Evolutionary conservation across 2,888 invertebrate species (phyloP), one percentile per base, ranked within the genome.

Genomic region (Nematopogon swammerdamellus): DNA sequence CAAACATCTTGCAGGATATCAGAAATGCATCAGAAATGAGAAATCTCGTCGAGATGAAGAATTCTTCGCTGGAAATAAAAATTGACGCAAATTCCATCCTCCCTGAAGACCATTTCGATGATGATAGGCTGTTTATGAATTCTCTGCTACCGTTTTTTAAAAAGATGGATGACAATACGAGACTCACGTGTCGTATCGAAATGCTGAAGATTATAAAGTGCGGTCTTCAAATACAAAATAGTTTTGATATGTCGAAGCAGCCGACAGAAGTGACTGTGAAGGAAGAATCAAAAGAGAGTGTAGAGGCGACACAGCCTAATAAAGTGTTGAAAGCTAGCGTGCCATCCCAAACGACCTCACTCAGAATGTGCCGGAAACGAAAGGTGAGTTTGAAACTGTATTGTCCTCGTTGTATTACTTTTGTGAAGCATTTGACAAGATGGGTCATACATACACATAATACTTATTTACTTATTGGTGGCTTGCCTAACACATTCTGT

Each of bases 151-250:
- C 77, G 0, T 53, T 75, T 3, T 77, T 79, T 44, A 76, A 74
- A 55, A 77, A 76, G 52, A 79, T 77, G 77, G 67, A 69, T 29
- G 77, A 79, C 25, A 76, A 76, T 16, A 79, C 77, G 0, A 60
- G 76, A 50, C 57, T 77, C 0, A 45, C 73, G 0, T 79, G 77
- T 47, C 59, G 77, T 1, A 77, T 77, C 11, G 76, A 77, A 50
- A 71, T 77, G 0, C 47, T 79, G 10, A 77, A 77, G 53, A 75
- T 75, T 2, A 76, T 77, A 2, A 63, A 51, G 44, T 71, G 68
- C 50, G 77, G 75, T 0, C 48, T 77, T 0, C 73, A 76, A 57
- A 73, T 73, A 1, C 65, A 75, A 45, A 68, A 70, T 45, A 64
- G 65, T 48, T 72, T 75, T n/a, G 73, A 74, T 50, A 70, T 68